Percentiles rank a stretch among this genome's conserved stretches.
phyloP scores from a whole-genome alignment of 2,888 invertebrate genomes.

The Branchinecta sandiegonensis region DNA sequence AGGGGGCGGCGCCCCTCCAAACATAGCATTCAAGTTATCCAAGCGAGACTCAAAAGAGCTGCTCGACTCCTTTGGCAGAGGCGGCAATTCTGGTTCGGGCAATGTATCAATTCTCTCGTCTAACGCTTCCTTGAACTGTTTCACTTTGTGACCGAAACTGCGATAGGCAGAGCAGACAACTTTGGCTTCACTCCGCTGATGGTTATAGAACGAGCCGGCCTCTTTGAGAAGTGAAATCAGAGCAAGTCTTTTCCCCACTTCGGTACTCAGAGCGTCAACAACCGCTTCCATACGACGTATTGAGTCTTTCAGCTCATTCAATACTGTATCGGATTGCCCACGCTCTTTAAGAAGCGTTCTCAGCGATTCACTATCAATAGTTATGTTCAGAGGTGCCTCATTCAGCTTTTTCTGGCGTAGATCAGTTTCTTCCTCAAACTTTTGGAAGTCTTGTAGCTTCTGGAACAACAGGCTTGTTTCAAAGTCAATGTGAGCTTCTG shows the following conservation, averaged over 20 bases:
- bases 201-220: constrained; percentile 71
- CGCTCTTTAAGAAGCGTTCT: constrained; percentile 72
- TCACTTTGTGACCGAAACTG: constrained; percentile 77
- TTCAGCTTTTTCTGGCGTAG: constrained; percentile 50
- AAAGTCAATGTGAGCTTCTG: constrained; percentile 25
- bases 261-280: constrained; percentile 60
- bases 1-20: no score
- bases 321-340: constrained; percentile 69
- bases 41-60: no score
- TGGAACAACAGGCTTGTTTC: constrained; percentile 56
- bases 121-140: constrained; percentile 65
- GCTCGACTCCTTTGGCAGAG: constrained; percentile 35
- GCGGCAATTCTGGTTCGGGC: constrained; percentile 44
- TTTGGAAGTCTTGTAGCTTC: constrained; percentile 57
- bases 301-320: constrained; percentile 69
- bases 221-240: constrained; percentile 61
- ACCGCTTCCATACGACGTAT: constrained; percentile 63
- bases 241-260: constrained; percentile 62
- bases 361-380: constrained; percentile 58
- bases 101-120: constrained; percentile 62
- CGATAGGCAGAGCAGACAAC: constrained; percentile 90
- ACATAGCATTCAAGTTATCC: no score
- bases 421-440: constrained; percentile 57
- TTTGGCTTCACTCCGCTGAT: constrained; percentile 84
- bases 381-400: constrained; percentile 47